phyloP scores from a whole-genome alignment of 64 coral and sea anemone species.

The Montipora cactus region DNA sequence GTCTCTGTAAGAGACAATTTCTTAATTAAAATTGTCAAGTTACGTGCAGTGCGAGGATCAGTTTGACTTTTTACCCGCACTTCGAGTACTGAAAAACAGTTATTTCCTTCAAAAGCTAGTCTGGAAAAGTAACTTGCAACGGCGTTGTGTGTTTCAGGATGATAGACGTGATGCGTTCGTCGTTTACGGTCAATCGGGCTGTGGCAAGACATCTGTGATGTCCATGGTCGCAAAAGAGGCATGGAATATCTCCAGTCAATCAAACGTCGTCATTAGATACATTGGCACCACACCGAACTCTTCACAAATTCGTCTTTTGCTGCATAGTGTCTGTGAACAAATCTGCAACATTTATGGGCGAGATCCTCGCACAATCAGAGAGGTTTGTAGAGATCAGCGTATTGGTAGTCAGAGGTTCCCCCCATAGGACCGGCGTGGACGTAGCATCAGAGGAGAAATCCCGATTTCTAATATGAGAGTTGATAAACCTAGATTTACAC shows the following conservation, averaged over 20 bases:
- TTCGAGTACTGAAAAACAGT: no score
- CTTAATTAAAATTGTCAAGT: no score
- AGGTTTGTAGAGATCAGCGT: constrained; percentile 38
- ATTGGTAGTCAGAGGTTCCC: no score
- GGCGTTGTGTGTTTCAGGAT: neutral
- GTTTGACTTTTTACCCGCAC: no score
- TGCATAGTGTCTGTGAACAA: constrained; percentile 82
- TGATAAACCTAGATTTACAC: no score
- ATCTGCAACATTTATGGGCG: constrained; percentile 70
- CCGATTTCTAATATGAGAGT: no score
- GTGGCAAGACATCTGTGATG: constrained; percentile 84
- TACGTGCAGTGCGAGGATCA: no score
- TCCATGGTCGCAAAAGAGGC: constrained; percentile 77
- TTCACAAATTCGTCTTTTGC: constrained; percentile 69
- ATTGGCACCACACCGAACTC: constrained; percentile 84
- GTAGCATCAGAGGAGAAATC: no score
- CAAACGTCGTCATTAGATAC: constrained; percentile 64
- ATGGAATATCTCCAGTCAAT: constrained; percentile 46
- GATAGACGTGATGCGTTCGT: constrained; percentile 53
- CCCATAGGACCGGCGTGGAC: no score
- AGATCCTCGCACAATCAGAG: constrained; percentile 56
- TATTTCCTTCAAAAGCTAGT: no score
- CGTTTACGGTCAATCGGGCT: constrained; percentile 76
- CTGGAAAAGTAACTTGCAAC: no score
- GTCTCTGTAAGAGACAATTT: no score